Percentiles rank a stretch among this genome's conserved stretches.
Evolutionary conservation across 30 jellyfish, hydroid and myxozoan genomes (phyloP).

Genomic region (Cassiopea xamachana): DNA sequence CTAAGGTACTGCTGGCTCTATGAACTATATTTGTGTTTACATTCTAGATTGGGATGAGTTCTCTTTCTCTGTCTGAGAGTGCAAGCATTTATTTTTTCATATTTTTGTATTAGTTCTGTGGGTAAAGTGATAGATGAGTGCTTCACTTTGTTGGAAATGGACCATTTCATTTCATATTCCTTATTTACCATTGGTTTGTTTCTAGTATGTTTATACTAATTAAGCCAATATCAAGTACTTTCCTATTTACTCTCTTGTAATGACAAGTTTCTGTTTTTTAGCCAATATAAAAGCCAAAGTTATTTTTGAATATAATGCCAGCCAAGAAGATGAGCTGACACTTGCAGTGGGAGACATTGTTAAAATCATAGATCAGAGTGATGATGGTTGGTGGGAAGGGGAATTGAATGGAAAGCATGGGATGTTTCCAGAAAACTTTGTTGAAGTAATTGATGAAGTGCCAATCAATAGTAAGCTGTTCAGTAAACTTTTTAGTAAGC

Average conservation of each 20-base stretch:
- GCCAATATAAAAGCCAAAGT: constrained; percentile 70
- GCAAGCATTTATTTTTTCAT: too few species aligned
- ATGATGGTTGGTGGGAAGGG: constrained; percentile 99
- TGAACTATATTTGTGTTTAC: too few species aligned
- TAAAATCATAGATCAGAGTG: constrained; percentile 66
- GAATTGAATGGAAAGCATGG: constrained; percentile 92
- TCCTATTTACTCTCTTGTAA: neutral
- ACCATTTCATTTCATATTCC: too few species aligned
- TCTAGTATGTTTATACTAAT: too few species aligned
- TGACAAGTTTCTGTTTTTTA: neutral
- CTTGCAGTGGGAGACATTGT: constrained; percentile 84
- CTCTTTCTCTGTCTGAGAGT: too few species aligned
- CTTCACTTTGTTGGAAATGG: too few species aligned
- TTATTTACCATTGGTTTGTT: too few species aligned
- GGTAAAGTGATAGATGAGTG: too few species aligned
- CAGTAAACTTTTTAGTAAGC: neutral
- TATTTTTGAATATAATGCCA: constrained; percentile 82
- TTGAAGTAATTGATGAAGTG: constrained; percentile 68
- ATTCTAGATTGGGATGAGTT: too few species aligned
- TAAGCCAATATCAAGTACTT: neutral
- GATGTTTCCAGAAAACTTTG: constrained; percentile 95
- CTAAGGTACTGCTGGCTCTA: too few species aligned
- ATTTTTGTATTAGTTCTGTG: too few species aligned
- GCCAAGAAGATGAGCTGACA: constrained; percentile 87
- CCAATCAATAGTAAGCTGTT: neutral